Conservation (phyloP, 2,113 vertebrate genomes). For the Falcunculus frontatus region DNA sequence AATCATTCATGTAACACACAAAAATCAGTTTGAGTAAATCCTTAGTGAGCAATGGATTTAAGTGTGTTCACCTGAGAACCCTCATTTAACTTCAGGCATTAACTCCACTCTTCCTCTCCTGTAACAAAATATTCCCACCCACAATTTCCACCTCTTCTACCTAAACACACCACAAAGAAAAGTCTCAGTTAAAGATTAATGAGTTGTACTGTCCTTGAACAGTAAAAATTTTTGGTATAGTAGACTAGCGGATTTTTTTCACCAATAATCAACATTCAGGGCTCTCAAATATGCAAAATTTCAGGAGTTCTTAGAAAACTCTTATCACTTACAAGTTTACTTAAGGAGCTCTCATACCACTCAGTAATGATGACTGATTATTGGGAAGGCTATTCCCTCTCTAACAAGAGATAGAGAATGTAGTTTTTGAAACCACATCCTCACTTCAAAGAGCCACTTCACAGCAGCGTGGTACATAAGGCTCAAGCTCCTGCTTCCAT, state of each 20-base stretch:
- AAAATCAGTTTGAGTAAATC: background rate
- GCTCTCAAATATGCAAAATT: background rate
- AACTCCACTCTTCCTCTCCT: background rate
- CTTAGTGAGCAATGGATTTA: background rate
- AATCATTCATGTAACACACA: background rate
- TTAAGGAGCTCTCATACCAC: background rate
- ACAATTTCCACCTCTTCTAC: background rate
- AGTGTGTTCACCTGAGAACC: background rate
- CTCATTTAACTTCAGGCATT: background rate
- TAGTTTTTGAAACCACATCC: background rate
- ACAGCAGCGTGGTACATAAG: rapidly evolving
- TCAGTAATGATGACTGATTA: background rate
- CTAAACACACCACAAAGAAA: background rate
- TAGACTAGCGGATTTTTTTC: background rate
- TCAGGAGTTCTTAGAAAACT: background rate
- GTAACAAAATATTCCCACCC: background rate
- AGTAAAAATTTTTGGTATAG: background rate
- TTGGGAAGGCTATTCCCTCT: background rate
- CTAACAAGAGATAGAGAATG: background rate
- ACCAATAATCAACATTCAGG: background rate
- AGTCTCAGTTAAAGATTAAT: background rate
- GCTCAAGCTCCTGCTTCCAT: background rate
- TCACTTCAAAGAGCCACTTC: background rate
- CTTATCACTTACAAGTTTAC: background rate
- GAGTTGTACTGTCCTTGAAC: background rate